Conservation (phyloP, 2,797 vertebrate species). For the Trematomus bernacchii region DNA sequence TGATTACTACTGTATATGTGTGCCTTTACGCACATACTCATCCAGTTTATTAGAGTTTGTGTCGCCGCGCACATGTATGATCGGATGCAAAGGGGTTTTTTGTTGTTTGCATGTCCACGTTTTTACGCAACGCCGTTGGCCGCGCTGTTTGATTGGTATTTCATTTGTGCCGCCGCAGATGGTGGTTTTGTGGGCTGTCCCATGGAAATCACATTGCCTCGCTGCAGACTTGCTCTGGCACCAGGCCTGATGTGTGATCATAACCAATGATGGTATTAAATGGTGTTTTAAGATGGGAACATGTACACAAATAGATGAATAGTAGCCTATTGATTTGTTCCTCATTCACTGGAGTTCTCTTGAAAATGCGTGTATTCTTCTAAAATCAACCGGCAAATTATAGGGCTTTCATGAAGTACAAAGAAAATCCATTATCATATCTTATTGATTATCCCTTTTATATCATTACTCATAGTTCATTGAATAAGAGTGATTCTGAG, state of each 20-base stretch:
- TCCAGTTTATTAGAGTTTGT: too few species aligned
- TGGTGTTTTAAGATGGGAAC: slow-evolving; percentile 1
- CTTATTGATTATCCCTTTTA: slow-evolving; percentile 23
- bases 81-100: too few species aligned
- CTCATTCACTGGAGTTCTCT: neutral
- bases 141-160: too few species aligned
- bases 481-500: neutral
- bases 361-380: slow-evolving; percentile 28
- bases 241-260: slow-evolving; percentile 18
- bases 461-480: slow-evolving; percentile 8
- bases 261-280: slow-evolving; percentile 47
- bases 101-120: too few species aligned
- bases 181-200: too few species aligned
- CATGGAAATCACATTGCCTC: too few species aligned
- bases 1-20: too few species aligned
- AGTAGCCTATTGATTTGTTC: slow-evolving; percentile 43
- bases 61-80: too few species aligned
- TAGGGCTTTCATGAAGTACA: slow-evolving; percentile 7
- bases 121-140: too few species aligned
- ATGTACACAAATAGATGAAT: slow-evolving; percentile 22
- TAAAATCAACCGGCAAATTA: slow-evolving; percentile 17
- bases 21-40: too few species aligned
- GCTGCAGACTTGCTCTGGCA: too few species aligned
- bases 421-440: slow-evolving; percentile 1
- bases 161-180: too few species aligned